Evolutionary conservation across 2,888 invertebrate species (phyloP), one percentile per base, ranked within the genome.

Genomic region (Quadriops clusia): DNA sequence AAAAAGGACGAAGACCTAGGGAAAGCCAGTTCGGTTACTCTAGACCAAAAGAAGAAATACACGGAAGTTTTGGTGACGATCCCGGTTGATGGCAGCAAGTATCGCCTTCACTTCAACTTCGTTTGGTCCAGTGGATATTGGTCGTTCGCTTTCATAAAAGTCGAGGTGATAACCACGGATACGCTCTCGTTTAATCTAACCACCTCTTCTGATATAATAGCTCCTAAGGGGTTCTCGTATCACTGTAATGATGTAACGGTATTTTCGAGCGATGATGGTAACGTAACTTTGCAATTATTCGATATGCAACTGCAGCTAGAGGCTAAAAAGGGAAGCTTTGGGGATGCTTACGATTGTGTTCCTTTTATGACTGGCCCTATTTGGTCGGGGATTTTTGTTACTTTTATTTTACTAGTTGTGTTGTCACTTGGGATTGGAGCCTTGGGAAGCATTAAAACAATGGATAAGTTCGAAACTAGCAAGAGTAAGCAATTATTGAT

Each of bases 391-490:
- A 58, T 85, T 28, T 66, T 84, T 41, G 69, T 76, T 3, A 67
- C 72, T 1, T 47, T 68, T 3, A 60, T 84, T 31, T 56, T 84
- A 29, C 63, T 70, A 7, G 41, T 68, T 12, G 77, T 81, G 32
- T 61, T 83, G 34, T 61, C 70, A 25, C 70, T 75, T 58, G 82
- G 77, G 3, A 54, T 83, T 21, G 59, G 60, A 8, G 78, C 82
- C 69, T 65, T 86, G 16, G 64, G 74, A 54, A 73, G 73, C 48
- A 77, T 86, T 39, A 77, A 75, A 49, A 82, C 82, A 9, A 80
- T 78, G 75, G 85, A 85, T 58, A 68, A 78, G 49, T 86, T 82
- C 56, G 85, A 86, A 56, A 83, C 84, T 57, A 76, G 79, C 5
- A 83, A 83, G 53, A 81, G 79, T 26, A 84, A 83, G 56, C 72